Evolutionary conservation across 2,113 vertebrate species (phyloP).

Genomic region (Notarius lentiginosus): DNA sequence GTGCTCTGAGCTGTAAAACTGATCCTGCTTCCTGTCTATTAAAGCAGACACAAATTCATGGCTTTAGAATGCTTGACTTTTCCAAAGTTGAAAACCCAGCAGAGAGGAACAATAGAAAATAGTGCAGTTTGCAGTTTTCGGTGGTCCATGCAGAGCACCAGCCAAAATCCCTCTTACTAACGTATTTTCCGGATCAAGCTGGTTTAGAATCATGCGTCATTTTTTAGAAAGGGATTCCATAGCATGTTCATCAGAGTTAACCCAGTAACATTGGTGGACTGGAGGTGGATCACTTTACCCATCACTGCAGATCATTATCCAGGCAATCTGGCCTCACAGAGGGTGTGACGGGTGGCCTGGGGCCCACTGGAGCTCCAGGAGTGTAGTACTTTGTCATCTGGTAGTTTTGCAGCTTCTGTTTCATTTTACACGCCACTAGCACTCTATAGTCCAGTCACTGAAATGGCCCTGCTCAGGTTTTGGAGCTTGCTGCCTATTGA

Average conservation of each 20-base stretch:
- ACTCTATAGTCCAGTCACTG: not conserved
- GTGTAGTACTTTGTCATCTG: conserved; percentile 25
- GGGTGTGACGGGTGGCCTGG: not conserved
- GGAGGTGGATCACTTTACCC: conserved; percentile 1
- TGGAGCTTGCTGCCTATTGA: not conserved
- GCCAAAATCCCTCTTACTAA: not conserved
- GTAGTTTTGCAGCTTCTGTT: conserved; percentile 6
- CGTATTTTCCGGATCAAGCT: not conserved
- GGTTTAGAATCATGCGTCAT: not conserved
- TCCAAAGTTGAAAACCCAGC: conserved; percentile 5
- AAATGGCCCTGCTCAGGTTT: not conserved
- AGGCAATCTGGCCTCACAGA: conserved; percentile 32
- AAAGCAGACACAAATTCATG: conserved; percentile 43
- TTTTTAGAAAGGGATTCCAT: not conserved
- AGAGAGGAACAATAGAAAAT: not conserved
- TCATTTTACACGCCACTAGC: not conserved
- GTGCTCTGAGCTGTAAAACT: not conserved
- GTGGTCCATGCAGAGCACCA: not conserved
- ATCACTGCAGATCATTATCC: conserved; percentile 40
- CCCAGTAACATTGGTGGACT: not conserved
- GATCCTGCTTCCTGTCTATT: conserved; percentile 13
- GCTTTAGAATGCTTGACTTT: conserved; percentile 20
- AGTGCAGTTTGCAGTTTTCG: not conserved
- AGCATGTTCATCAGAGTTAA: not conserved
- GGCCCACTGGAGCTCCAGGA: conserved; percentile 18